Evolutionary conservation across 2,888 invertebrate species (phyloP), one percentile per base, ranked within the genome.

Genomic region (Dendrolimus pini): DNA sequence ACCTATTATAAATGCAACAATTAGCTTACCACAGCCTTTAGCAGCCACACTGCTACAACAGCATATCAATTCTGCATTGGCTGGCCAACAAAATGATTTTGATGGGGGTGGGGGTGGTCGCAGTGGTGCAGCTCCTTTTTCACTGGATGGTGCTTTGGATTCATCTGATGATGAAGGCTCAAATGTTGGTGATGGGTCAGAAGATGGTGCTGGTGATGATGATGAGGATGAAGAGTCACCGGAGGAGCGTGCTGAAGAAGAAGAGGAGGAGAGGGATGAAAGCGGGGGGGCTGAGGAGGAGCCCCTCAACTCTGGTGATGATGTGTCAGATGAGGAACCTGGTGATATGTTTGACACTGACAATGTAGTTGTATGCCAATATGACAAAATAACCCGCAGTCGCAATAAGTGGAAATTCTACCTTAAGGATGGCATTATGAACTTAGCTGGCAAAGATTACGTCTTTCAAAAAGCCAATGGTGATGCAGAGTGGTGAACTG

Each of bases 321-420:
- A 99, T 89, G 98, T 99, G 7, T 98, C 98, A 56, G 99, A 99
- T 80, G 99, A 98, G 75, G 97, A 98, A 78, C 95, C 97, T 0
- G 93, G 95, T 63, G 98, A 99, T 83, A 93, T 99, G 80, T 99
- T 99, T 91, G 99, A 99, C 74, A 98, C 99, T 54, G 99, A 99
- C 71, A 99, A 99, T 92, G 99, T 99, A 60, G 98, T 99, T 62
- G 99, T 99, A 61, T 99, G 99, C 85, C 99, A 99, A 87, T 99
- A 99, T 90, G 99, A 99, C 90, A 99, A 99, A 96, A 98, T 99
- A 62, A 98, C 98, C 65, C 94, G 99, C 82, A 98, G 97, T 83
- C 95, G 99, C 75, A 99, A 98, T 87, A 98, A 98, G 87, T 99
- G 99, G 99, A 99, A 99, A 92, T 99, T 99, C 85, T 97, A 98